phyloP scores from a whole-genome alignment of 2,797 vertebrate species.

The Silurus lanzhouensis region DNA sequence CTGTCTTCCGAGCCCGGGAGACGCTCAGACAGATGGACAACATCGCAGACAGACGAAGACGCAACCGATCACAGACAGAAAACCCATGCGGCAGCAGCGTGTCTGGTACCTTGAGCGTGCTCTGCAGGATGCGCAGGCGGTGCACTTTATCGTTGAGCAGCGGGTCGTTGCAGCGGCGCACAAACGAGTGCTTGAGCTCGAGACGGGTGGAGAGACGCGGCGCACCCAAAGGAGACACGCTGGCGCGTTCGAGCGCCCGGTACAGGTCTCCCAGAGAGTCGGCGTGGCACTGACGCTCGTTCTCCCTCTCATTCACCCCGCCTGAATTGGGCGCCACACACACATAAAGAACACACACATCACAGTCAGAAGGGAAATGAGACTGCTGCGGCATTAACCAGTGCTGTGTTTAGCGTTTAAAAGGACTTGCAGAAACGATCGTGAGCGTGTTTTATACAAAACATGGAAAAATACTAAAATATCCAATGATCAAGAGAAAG shows the following conservation, averaged over 20 bases:
- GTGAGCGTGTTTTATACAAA: background rate
- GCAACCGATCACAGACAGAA: constrained; percentile 35
- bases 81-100: constrained; percentile 47
- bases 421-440: background rate
- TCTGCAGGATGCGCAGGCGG: constrained; percentile 93
- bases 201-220: constrained; percentile 81
- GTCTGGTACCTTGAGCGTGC: constrained; percentile 90
- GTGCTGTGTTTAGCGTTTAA: background rate
- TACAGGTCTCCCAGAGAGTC: constrained; percentile 94
- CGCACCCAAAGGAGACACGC: constrained; percentile 89
- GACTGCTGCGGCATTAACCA: background rate
- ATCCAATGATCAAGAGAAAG: background rate
- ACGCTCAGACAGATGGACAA: constrained; percentile 45
- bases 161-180: constrained; percentile 90
- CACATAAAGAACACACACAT: background rate
- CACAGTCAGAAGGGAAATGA: constrained; percentile 3
- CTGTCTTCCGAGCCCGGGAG: constrained; percentile 50
- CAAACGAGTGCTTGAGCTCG: constrained; percentile 92
- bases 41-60: constrained; percentile 43
- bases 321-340: constrained; percentile 54
- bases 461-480: background rate
- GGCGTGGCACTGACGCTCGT: constrained; percentile 77
- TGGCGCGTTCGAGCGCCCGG: constrained; percentile 90
- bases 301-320: constrained; percentile 49
- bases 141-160: constrained; percentile 96